Percentiles rank a stretch among this genome's conserved stretches.
These are phyloP conservation scores for Homarus gammarus DNA, from an alignment of 2,888 invertebrate genomes.

Conservation along the genomic window DNA sequence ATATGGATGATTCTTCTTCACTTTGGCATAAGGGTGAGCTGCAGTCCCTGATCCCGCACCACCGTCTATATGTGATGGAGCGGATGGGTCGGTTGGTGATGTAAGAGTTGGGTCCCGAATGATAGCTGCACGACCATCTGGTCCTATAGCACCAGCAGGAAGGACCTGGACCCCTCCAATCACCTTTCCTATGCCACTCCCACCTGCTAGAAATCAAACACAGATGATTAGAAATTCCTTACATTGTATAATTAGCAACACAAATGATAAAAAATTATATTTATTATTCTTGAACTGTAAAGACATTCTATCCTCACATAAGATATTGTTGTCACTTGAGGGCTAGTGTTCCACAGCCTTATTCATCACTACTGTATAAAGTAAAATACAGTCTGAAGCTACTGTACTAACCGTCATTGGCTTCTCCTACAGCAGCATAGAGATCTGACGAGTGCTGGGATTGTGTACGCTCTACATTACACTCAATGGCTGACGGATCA, in stretches of 20 bases:
- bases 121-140: constrained; percentile 69
- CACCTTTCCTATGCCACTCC: constrained; percentile 50
- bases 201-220: constrained; percentile 1
- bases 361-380: no score
- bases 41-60: constrained; percentile 16
- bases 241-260: no score
- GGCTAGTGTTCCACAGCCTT: no score
- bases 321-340: no score
- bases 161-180: constrained; percentile 75
- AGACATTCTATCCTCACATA: no score
- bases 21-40: constrained; percentile 71
- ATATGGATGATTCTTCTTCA: constrained; percentile 75
- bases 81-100: constrained; percentile 59
- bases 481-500: constrained; percentile 37
- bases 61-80: constrained; percentile 32
- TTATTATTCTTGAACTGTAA: no score
- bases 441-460: constrained; percentile 74
- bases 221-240: no score
- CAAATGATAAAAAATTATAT: no score
- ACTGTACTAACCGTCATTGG: constrained; percentile 54
- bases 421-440: constrained; percentile 71
- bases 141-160: constrained; percentile 72
- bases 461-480: constrained; percentile 64
- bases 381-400: no score
- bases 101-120: constrained; percentile 53